phyloP scores from a whole-genome alignment of 2,888 invertebrate species.

The Diploptera punctata region DNA sequence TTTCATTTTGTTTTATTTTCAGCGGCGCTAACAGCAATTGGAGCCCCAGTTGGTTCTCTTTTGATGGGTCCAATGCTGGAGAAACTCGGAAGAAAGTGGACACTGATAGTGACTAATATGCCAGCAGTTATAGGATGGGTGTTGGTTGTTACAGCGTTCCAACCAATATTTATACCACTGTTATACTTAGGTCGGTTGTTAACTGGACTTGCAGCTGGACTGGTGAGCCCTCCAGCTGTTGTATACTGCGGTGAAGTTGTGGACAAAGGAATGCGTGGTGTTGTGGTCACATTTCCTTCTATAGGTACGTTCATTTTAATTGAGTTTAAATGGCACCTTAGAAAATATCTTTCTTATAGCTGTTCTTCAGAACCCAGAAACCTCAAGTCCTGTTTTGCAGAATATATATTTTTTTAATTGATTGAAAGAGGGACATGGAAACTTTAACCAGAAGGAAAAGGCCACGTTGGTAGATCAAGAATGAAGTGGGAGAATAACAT shows the following conservation, averaged over 20 bases:
- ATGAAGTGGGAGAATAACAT: too few species aligned
- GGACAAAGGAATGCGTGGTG: conserved; percentile 56
- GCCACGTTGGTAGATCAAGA: too few species aligned
- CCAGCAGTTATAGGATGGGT: conserved; percentile 62
- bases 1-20: conserved; percentile 39
- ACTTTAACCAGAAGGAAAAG: too few species aligned
- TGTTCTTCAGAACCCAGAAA: too few species aligned
- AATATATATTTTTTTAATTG: too few species aligned
- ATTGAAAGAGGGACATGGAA: too few species aligned
- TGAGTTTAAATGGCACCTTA: too few species aligned
- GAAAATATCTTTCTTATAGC: too few species aligned
- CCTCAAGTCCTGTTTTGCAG: too few species aligned
- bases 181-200: conserved; percentile 49
- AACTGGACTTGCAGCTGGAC: conserved; percentile 59
- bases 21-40: conserved; percentile 63
- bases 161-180: conserved; percentile 47
- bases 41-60: conserved; percentile 62
- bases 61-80: conserved; percentile 60
- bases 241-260: conserved; percentile 63
- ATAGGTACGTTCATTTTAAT: too few species aligned
- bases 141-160: conserved; percentile 53
- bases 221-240: conserved; percentile 61
- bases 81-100: conserved; percentile 59
- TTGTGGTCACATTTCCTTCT: conserved; percentile 63
- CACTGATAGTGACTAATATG: conserved; percentile 57